Base-by-base conservation (phyloP, 2,113 vertebrate species). In the Coptodon rendalli region DNA sequence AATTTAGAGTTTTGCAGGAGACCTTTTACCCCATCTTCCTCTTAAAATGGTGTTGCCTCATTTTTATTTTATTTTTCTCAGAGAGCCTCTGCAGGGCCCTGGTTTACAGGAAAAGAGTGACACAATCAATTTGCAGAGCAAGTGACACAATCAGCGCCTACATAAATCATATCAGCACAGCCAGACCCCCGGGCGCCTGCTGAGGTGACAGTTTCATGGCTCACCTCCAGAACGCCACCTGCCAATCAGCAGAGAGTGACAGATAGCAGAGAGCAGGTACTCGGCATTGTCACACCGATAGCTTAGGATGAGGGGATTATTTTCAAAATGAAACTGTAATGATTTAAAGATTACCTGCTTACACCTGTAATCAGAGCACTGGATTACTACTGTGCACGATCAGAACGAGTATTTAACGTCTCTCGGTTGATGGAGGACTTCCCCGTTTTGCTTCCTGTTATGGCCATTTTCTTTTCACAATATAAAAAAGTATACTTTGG, bases 121-220 rank as follows among this genome's bases (percentile, higher is more conserved):
- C 94, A 91, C 91, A 84, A 91, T 95, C 95, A 94, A 91, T 95
- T 93, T 95, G 86, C 85, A 66, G 90, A 93, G 92, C 90, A 86
- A 89, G 90, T 93, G 93, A 94, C 94, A 94, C 92, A 92, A 95
- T 95, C 93, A 91, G 93, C n/a, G 52, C 90, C 89, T 89, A 92
- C 93, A 94, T 95, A 94, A 96, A 95, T 96, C 94, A 95, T 94
- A 95, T 95, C 94, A 71, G 89, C 92, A 83, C 92, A 85, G 89
- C 88, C 90, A 88, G 91, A 86, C 83, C 89, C 94, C 84, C 48
- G 12, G 94, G 89, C 57, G 27, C 91, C 91, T 83, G 88, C 93
- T 76, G 94, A 92, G 86, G 88, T 89, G 92, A 94, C 94, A 89
- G 81, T 90, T 94, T 89, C 52, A 86, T 94, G 91, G 92, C 94